These are phyloP conservation scores for Tillus elongatus DNA, from an alignment of 2,888 invertebrate species.

Conservation along the genomic window DNA sequence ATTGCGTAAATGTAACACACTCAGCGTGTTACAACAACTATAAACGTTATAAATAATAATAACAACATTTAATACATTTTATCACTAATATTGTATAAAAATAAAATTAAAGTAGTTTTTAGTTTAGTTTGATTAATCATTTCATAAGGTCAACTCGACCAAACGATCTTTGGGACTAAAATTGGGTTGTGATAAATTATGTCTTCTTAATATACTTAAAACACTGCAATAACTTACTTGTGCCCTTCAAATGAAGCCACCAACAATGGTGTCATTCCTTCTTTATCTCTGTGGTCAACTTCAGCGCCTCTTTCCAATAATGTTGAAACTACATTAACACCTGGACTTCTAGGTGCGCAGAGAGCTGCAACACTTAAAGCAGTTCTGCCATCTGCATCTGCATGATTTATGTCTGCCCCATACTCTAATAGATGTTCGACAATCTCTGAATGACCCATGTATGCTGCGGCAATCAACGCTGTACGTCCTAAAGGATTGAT, in stretches of 20 bases:
- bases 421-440: conserved; percentile 73
- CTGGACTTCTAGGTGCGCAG: conserved; percentile 71
- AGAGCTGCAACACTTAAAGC: conserved; percentile 81
- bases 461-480: conserved; percentile 88
- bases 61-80: too few species aligned
- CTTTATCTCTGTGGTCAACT: conserved; percentile 74
- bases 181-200: too few species aligned
- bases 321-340: conserved; percentile 60
- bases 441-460: conserved; percentile 82
- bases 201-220: too few species aligned
- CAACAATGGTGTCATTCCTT: conserved; percentile 77
- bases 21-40: too few species aligned
- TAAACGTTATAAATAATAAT: too few species aligned
- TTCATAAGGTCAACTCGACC: too few species aligned
- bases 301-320: conserved; percentile 74
- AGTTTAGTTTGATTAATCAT: too few species aligned
- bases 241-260: conserved; percentile 91
- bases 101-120: too few species aligned
- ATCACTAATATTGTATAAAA: too few species aligned
- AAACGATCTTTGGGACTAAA: too few species aligned
- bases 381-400: conserved; percentile 80
- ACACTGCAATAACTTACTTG: conserved; percentile 54
- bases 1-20: too few species aligned
- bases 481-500: too few species aligned
- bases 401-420: conserved; percentile 75